Percentiles rank a stretch among this genome's conserved stretches.
Conservation (phyloP, 2,888 invertebrate species). For the Sipha maydis region DNA sequence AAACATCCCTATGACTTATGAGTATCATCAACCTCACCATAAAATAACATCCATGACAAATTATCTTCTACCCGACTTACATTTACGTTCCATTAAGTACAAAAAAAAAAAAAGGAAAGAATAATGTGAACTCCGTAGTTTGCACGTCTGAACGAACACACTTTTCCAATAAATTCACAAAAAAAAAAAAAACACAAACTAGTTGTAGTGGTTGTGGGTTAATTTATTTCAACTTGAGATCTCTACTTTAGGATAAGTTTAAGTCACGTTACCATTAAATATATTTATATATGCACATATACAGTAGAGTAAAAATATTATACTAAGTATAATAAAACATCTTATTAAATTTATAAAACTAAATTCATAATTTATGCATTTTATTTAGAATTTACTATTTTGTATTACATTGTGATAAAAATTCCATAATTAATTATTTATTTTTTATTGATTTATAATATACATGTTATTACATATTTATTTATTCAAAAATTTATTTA, state of each 20-base stretch:
- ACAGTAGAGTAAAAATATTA: too few relatives aligned
- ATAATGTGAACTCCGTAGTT: not conserved
- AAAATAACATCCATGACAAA: constrained; percentile 20
- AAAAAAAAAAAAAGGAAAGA: constrained; percentile 6
- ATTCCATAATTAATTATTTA: too few relatives aligned
- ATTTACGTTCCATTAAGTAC: constrained; percentile 32
- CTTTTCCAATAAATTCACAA: not conserved
- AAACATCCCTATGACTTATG: constrained; percentile 9
- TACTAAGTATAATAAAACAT: too few relatives aligned
- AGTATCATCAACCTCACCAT: not conserved
- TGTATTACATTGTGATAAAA: too few relatives aligned
- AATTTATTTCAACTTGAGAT: constrained; percentile 13
- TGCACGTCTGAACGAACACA: not conserved
- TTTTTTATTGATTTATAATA: too few relatives aligned
- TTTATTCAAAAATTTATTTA: too few relatives aligned
- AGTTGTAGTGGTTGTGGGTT: not conserved
- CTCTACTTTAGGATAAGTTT: not conserved
- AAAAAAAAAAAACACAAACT: not conserved
- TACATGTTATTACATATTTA: too few relatives aligned
- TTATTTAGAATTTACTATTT: too few relatives aligned
- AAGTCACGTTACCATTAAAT: not conserved
- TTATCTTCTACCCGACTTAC: not conserved
- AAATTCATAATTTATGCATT: too few relatives aligned
- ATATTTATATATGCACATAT: not conserved
- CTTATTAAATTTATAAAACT: too few relatives aligned